Conservation (phyloP, 2,888 invertebrate genomes). For the Caprella mutica region DNA sequence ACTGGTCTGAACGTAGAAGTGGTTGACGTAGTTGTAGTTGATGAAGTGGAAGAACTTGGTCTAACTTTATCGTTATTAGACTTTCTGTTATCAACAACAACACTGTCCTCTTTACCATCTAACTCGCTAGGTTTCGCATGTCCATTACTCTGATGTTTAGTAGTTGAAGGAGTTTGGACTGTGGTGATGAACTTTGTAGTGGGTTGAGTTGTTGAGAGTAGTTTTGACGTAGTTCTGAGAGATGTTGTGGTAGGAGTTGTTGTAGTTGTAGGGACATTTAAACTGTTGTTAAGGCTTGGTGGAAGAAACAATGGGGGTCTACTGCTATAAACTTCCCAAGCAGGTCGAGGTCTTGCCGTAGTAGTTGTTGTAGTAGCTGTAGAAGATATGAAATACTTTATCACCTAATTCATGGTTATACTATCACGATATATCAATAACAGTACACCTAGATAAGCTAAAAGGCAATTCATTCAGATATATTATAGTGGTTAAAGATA, state of each 20-base stretch:
- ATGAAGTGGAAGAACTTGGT: constrained; percentile 10
- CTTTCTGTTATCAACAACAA: neutral
- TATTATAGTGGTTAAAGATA: neutral
- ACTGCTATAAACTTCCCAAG: constrained; percentile 60
- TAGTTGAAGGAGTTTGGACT: constrained; percentile 2
- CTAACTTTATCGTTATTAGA: neutral
- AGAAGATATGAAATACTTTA: no score
- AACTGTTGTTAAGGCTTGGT: constrained; percentile 20
- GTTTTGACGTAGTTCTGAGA: no score
- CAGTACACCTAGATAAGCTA: neutral
- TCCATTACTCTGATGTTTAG: no score
- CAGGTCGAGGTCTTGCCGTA: constrained; percentile 70
- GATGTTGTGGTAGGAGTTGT: constrained; percentile 1
- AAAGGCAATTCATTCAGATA: neutral
- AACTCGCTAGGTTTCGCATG: neutral
- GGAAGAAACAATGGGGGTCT: constrained; percentile 23
- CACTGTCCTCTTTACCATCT: neutral
- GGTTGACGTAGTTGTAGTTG: constrained; percentile 20
- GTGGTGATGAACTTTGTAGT: constrained; percentile 16
- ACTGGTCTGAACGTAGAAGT: constrained; percentile 22
- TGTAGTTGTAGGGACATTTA: constrained; percentile 16
- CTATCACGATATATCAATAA: no score
- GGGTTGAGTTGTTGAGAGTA: constrained; percentile 12
- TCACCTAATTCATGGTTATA: no score
- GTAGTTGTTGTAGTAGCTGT: constrained; percentile 49